These are phyloP conservation scores for Climacteris rufus DNA, from an alignment of 2,113 vertebrate species.

Conservation along the genomic window DNA sequence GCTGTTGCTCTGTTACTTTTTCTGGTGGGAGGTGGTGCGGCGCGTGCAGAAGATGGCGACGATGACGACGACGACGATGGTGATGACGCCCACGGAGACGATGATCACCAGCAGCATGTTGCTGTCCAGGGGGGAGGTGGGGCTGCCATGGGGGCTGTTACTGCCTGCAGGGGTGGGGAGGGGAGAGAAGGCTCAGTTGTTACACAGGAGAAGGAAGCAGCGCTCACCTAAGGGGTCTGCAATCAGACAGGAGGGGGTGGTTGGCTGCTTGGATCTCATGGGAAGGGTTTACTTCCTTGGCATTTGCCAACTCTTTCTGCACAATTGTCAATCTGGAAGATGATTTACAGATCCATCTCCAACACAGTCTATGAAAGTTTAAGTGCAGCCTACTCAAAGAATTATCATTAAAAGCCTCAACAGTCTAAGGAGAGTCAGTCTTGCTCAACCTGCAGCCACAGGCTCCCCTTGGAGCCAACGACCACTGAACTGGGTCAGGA, in stretches of 20 bases:
- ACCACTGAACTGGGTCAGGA: accelerated
- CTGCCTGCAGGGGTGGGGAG: slow-evolving; percentile 71
- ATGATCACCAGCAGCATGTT: slow-evolving; percentile 92
- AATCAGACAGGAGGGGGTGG: not conserved
- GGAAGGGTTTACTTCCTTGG: not conserved
- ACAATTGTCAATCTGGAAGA: not conserved
- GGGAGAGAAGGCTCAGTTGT: not conserved
- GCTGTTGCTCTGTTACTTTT: slow-evolving; percentile 79
- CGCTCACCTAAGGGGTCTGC: not conserved
- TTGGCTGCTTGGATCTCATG: not conserved
- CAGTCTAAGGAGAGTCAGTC: not conserved
- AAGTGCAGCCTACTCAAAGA: not conserved
- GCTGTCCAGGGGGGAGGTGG: slow-evolving; percentile 81
- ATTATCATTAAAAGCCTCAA: not conserved
- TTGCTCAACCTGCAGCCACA: not conserved
- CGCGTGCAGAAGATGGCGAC: slow-evolving; percentile 93
- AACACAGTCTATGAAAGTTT: not conserved
- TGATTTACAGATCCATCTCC: not conserved
- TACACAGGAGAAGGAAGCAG: not conserved
- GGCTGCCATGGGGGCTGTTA: slow-evolving; percentile 82
- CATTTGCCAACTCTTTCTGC: not conserved
- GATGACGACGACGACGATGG: slow-evolving; percentile 90
- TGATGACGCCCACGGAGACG: slow-evolving; percentile 89
- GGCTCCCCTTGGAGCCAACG: not conserved
- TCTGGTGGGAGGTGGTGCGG: slow-evolving; percentile 92